phyloP scores from a whole-genome alignment of 1,140 invertebrate species.

The Drosophila paulistorum region DNA sequence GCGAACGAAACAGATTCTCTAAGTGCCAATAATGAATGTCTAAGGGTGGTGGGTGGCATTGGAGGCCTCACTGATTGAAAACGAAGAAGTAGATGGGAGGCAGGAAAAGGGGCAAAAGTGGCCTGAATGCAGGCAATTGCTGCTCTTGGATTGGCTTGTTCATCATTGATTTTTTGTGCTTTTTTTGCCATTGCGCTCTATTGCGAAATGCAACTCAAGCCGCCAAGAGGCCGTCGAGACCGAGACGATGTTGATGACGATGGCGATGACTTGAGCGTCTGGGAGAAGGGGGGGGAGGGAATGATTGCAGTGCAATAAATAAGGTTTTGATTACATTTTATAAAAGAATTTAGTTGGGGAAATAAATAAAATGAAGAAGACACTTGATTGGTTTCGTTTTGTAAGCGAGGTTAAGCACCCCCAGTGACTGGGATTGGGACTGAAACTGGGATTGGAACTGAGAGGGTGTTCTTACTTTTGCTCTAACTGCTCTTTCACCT shows the following conservation, averaged over 20 bases:
- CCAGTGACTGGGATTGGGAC: constrained; percentile 21
- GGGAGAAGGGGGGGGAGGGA: neutral
- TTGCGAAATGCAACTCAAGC: constrained; percentile 75
- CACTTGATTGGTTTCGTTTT: constrained; percentile 82
- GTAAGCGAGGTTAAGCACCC: constrained; percentile 56
- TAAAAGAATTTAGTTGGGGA: constrained; percentile 80
- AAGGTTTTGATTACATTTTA: constrained; percentile 83
- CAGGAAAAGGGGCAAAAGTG: constrained; percentile 9
- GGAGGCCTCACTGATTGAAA: constrained; percentile 45
- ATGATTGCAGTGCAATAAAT: constrained; percentile 61
- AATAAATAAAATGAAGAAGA: constrained; percentile 80
- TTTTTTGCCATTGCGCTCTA: constrained; percentile 42
- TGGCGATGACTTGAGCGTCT: constrained; percentile 55
- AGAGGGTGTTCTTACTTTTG: neutral
- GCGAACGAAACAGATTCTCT: constrained; percentile 56
- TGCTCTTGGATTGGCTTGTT: constrained; percentile 41
- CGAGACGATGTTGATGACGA: constrained; percentile 52
- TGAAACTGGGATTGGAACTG: constrained; percentile 16
- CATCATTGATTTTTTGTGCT: constrained; percentile 68
- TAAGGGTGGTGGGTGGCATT: constrained; percentile 42
- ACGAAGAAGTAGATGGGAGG: constrained; percentile 23
- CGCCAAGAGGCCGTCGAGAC: constrained; percentile 39
- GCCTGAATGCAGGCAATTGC: constrained; percentile 69
- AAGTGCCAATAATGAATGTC: constrained; percentile 79
- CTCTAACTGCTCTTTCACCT: constrained; percentile 24